phyloP scores from a whole-genome alignment of 2,113 vertebrate genomes.

The Lates calcarifer region DNA sequence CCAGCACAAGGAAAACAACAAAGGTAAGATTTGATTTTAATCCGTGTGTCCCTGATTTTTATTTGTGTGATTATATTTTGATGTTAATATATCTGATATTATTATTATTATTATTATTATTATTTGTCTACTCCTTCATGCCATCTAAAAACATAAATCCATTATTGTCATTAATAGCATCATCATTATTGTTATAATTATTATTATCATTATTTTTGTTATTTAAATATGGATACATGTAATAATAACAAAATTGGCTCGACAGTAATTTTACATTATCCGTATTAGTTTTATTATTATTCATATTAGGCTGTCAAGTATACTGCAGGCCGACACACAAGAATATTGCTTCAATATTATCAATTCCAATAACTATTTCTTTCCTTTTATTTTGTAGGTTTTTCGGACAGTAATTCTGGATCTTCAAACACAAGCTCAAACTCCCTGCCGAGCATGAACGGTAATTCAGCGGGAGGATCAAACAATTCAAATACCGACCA shows the following conservation, averaged over 20 bases:
- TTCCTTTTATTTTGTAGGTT: constrained; percentile 82
- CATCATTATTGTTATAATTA: background rate
- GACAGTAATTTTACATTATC: background rate
- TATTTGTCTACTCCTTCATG: background rate
- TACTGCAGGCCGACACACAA: background rate
- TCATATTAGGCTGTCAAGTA: background rate
- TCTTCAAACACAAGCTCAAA: constrained; percentile 86
- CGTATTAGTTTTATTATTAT: background rate
- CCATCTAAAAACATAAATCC: background rate
- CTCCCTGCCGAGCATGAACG: constrained; percentile 87
- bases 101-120: background rate
- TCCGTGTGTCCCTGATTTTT: background rate
- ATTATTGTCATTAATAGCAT: background rate
- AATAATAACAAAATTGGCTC: background rate
- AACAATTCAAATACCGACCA: constrained; percentile 90
- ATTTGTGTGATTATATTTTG: background rate
- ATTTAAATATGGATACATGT: background rate
- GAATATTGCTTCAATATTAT: background rate
- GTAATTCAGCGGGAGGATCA: constrained; percentile 87
- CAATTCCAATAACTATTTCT: background rate
- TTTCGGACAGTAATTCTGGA: constrained; percentile 90
- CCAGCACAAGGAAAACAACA: constrained; percentile 98
- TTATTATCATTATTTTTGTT: background rate
- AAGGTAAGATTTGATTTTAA: constrained; percentile 85
- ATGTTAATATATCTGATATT: background rate